Conservation (phyloP, 1,140 invertebrate genomes). For the Drosophila oshimai region DNA sequence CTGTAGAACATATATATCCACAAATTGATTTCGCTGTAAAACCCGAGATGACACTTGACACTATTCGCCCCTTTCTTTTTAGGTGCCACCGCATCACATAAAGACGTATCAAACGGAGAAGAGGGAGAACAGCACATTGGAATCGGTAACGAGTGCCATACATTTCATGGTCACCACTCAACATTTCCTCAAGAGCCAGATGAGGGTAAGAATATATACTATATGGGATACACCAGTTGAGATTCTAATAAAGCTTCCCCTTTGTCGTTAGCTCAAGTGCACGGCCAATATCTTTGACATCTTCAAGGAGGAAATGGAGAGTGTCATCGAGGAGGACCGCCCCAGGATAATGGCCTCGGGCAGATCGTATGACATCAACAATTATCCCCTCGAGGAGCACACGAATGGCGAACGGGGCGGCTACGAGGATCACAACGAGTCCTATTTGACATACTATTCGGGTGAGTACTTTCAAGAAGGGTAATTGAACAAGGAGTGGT, state of each 20-base stretch:
- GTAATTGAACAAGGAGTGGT: too few species aligned
- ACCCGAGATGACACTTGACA: constrained; percentile 55
- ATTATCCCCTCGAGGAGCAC: constrained; percentile 73
- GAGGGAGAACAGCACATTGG: constrained; percentile 72
- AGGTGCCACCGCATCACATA: constrained; percentile 79
- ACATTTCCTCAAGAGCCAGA: constrained; percentile 84
- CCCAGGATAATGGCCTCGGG: constrained; percentile 81
- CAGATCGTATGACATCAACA: constrained; percentile 78
- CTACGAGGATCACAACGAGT: constrained; percentile 80
- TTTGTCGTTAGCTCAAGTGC: constrained; percentile 70
- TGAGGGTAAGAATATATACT: constrained; percentile 79
- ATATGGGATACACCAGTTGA: background rate
- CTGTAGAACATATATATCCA: too few species aligned
- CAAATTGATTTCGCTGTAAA: constrained; percentile 62
- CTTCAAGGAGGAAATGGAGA: constrained; percentile 81
- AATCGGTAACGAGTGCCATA: constrained; percentile 82
- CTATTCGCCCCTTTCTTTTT: constrained; percentile 18
- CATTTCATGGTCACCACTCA: constrained; percentile 84
- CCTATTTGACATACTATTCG: constrained; percentile 74
- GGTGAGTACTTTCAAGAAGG: constrained; percentile 64
- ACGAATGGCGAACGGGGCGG: constrained; percentile 60
- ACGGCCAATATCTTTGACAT: constrained; percentile 79
- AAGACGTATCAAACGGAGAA: constrained; percentile 77
- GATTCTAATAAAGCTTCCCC: constrained; percentile 4
- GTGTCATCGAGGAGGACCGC: constrained; percentile 78